Conservation (phyloP, 1,140 invertebrate species). For the Liolophura sinensis region DNA sequence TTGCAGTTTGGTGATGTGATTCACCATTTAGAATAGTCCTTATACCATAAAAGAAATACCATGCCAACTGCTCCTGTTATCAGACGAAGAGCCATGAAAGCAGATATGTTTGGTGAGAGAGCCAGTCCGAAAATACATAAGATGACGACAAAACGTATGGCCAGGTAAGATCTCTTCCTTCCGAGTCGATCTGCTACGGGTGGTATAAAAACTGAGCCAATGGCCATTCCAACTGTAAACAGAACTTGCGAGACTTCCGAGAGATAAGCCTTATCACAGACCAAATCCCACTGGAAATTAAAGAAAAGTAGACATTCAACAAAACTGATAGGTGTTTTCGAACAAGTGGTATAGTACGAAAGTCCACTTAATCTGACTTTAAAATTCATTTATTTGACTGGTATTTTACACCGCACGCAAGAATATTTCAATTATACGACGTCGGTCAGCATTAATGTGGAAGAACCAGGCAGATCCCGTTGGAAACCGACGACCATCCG, state of each 20-base stretch:
- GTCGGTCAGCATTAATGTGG: no score
- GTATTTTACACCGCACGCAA: no score
- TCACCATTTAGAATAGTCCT: no score
- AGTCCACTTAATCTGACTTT: no score
- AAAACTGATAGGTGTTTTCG: no score
- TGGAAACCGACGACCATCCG: no score
- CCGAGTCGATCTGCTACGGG: constrained; percentile 30
- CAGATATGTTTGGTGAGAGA: constrained; percentile 16
- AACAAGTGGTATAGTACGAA: no score
- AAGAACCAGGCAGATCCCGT: no score
- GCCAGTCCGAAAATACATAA: constrained; percentile 9
- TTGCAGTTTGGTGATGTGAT: no score
- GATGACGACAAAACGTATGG: constrained; percentile 8
- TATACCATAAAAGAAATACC: no score
- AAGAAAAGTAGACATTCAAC: neutral
- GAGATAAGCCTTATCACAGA: constrained; percentile 33
- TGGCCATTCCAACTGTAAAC: constrained; percentile 27
- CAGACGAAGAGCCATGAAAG: constrained; percentile 17
- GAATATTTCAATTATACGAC: no score
- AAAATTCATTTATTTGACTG: no score
- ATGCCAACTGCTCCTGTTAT: constrained; percentile 13
- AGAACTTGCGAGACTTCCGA: constrained; percentile 32
- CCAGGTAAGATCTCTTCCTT: constrained; percentile 27
- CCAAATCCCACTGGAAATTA: constrained; percentile 41
- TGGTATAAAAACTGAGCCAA: constrained; percentile 28